Evolutionary conservation across 2,888 invertebrate genomes (phyloP).

Genomic region (Mesochorus sp.): DNA sequence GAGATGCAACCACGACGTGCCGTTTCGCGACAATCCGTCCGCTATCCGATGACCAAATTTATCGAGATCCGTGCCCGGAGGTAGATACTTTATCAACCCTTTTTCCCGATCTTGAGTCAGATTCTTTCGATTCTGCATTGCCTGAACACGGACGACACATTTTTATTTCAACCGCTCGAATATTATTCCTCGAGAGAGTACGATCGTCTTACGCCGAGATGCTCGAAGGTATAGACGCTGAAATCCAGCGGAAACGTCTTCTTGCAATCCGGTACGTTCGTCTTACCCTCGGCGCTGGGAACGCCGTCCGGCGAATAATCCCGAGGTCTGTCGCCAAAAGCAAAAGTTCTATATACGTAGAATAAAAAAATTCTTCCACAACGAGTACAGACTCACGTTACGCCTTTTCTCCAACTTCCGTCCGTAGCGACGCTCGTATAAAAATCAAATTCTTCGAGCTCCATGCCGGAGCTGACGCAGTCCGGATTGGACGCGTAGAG

Average conservation of each 20-base stretch:
- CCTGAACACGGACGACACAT: slow-evolving; percentile 78
- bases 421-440: slow-evolving; percentile 85
- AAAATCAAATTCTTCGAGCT: slow-evolving; percentile 87
- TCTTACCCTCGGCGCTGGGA: slow-evolving; percentile 77
- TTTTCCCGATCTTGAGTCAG: slow-evolving; percentile 83
- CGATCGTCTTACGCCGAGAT: slow-evolving; percentile 83
- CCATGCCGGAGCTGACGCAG: slow-evolving; percentile 86
- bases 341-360: slow-evolving; percentile 3
- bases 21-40: slow-evolving; percentile 86
- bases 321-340: slow-evolving; percentile 63
- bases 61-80: slow-evolving; percentile 79
- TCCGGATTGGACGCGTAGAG: slow-evolving; percentile 85
- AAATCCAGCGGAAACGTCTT: slow-evolving; percentile 85
- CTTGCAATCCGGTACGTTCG: slow-evolving; percentile 85
- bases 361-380: neutral
- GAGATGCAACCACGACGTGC: slow-evolving; percentile 90
- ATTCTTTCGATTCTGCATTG: slow-evolving; percentile 83
- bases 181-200: neutral
- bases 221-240: slow-evolving; percentile 86
- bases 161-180: neutral
- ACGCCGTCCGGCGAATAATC: slow-evolving; percentile 73
- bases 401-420: slow-evolving; percentile 83
- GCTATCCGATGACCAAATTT: slow-evolving; percentile 87
- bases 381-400: slow-evolving; percentile 77
- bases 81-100: slow-evolving; percentile 81